Evolutionary conservation across 2,888 invertebrate genomes (phyloP), one percentile per base, ranked within the genome.

Genomic region (Leucoma salicis): DNA sequence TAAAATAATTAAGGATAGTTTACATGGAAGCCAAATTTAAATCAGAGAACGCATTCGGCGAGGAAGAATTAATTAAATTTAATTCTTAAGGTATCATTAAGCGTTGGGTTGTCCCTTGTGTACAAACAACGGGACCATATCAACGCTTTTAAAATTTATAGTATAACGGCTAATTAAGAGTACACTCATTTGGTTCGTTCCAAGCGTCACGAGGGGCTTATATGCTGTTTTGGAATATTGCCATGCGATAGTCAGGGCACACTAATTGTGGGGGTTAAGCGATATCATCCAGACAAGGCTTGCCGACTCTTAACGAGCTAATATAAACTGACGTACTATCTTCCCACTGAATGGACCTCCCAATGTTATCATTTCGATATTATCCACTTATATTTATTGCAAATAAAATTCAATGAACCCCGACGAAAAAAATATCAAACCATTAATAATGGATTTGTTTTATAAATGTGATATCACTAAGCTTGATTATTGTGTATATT

Each of bases 101-200:
- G 63, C 57, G 62, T 57, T 52, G 45, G 59, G 58, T 49, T 62
- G 62, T 58, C 62, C 58, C 57, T 44, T 53, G 53, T 54, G 55
- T 42, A 65, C 15, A 35, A 21, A n/a, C 53, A 68, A 84, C 86
- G 83, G 87, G 77, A 82, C 80, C 78, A 83, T 85, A 84, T 84
- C 84, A 76, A 70, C 56, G 78, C 70, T 73, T 78, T 81, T 78
- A 77, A 84, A 86, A 83, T 85, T 80, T 86, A 83, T 85, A 75
- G 81, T 76, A 77, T 80, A 79, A 77, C 78, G 75, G 73, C 78
- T 86, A 87, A 85, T 85, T 87, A 86, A 82, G 75, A 78, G 77
- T 74, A 78, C 67, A 76, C 69, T 77, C 75, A 74, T 78, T 82
- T 73, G 69, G 75, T 72, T 70, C 60, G 76, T 69, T 70, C 64